Base-by-base conservation (phyloP, 2,113 vertebrate species). In the Cercopithecus mona region DNA sequence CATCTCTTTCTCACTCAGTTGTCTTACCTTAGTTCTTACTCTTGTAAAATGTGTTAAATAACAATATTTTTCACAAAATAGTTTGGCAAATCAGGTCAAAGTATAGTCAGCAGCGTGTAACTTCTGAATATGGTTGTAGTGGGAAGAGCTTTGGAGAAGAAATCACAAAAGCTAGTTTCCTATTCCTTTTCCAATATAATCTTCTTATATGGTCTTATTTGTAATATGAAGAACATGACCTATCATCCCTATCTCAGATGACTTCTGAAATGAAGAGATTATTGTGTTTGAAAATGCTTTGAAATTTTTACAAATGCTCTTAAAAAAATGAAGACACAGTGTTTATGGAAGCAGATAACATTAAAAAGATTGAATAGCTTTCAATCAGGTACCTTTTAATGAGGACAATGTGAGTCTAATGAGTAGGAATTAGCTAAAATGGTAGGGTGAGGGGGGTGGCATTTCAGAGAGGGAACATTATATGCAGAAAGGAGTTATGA, bases 221-320 rank as follows among this genome's bases (percentile, higher is more conserved):
- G 14, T 81, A 61, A n/a, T 66, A 38, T 92, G 57, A 95, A 40
- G 68, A 88, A 40, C n/a, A 70, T 8, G 48, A 61, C 17, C 32
- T 82, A 2, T 70, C 22, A 68, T 68, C 9, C 73, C 22, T 79
- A 1, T 76, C 43, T 93, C 22, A 88, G 25, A 23, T 89, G 90
- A 50, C n/a, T 96, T 93, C 72, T 76, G n/a, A 73, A 94, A 55
- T 72, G 22, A 96, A 84, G 73, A 89, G 52, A 81, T 64, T 55
- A 92, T 68, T 78, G n/a, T 73, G 12, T 48, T 83, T 96, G 88
- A 94, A 96, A 90, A 70, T 55, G 23, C 27, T 68, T 87, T 85
- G 8, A 43, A 45, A 32, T 72, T 48, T 13, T 9, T 12, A 4
- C 35, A 80, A 93, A 75, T 87, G 59, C 7, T 86, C 17, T 78